These are phyloP conservation scores for Cathartes aura DNA, from an alignment of 2,113 vertebrate species.

Conservation along the genomic window DNA sequence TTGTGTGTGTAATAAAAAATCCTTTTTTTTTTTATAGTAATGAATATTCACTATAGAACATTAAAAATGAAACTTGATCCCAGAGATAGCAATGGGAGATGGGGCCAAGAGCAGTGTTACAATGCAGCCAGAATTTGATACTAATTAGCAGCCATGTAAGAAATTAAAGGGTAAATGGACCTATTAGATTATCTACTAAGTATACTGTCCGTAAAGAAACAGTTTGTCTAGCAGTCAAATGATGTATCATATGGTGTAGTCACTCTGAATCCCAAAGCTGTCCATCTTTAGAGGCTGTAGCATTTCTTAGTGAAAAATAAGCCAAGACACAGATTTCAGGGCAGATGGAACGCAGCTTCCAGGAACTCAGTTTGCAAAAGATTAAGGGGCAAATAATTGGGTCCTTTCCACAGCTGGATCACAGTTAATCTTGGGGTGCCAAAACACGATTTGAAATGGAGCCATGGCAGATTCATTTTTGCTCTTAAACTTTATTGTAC, in stretches of 20 bases:
- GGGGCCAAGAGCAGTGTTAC: neutral
- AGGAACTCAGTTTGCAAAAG: slow-evolving; percentile 27
- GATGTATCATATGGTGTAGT: slow-evolving; percentile 38
- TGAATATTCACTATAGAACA: neutral
- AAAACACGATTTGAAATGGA: slow-evolving; percentile 9
- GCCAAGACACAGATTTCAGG: slow-evolving; percentile 50
- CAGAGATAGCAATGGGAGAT: neutral
- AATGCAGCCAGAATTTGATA: neutral
- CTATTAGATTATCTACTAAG: slow-evolving; percentile 36
- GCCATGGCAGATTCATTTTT: neutral
- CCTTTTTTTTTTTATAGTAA: neutral
- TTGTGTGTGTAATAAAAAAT: neutral
- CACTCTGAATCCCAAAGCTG: slow-evolving; percentile 47
- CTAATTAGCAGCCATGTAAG: slow-evolving; percentile 26
- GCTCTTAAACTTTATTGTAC: slow-evolving; percentile 5
- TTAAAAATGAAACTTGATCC: neutral
- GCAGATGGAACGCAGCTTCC: slow-evolving; percentile 42
- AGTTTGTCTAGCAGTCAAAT: slow-evolving; percentile 23
- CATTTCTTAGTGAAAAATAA: slow-evolving; percentile 1
- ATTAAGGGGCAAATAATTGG: slow-evolving; percentile 47
- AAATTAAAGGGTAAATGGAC: slow-evolving; percentile 30
- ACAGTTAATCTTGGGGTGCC: slow-evolving; percentile 15
- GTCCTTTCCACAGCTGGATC: slow-evolving; percentile 51
- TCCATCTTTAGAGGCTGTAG: slow-evolving; percentile 3
- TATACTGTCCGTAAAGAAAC: neutral